These are phyloP conservation scores for Hyposoter dolosus DNA, from an alignment of 2,888 invertebrate species.

Conservation along the genomic window DNA sequence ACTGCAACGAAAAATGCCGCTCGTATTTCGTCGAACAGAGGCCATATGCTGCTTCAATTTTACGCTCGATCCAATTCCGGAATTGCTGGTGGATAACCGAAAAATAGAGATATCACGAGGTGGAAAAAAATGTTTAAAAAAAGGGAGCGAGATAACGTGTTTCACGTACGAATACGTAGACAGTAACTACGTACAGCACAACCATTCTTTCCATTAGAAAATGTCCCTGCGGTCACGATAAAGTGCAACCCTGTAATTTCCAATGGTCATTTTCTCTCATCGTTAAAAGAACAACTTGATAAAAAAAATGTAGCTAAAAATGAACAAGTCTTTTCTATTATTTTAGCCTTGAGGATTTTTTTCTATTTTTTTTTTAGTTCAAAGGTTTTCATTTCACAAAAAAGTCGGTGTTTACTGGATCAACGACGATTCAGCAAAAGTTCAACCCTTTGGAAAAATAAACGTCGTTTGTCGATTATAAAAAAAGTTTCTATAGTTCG, in stretches of 20 bases:
- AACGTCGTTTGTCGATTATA: not conserved
- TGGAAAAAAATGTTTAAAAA: constrained; percentile 1
- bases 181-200: constrained; percentile 35
- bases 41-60: constrained; percentile 65
- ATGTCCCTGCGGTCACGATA: constrained; percentile 58
- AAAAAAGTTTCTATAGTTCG: not conserved
- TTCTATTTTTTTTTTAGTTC: not conserved
- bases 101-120: constrained; percentile 60
- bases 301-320: not conserved
- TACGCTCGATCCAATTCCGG: constrained; percentile 62
- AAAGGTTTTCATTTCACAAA: not conserved
- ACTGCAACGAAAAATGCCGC: constrained; percentile 52
- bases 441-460: not conserved
- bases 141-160: constrained; percentile 21
- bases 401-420: not conserved
- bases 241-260: constrained; percentile 30
- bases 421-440: not conserved
- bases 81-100: constrained; percentile 63
- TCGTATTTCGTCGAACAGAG: constrained; percentile 56
- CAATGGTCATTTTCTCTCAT: not conserved
- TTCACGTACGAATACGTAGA: constrained; percentile 19
- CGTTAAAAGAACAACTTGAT: not conserved
- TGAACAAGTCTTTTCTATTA: not conserved
- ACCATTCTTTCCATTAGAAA: constrained; percentile 51
- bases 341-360: not conserved